Base-by-base conservation (phyloP, 2,797 vertebrate species). In the Silurus lanzhouensis region DNA sequence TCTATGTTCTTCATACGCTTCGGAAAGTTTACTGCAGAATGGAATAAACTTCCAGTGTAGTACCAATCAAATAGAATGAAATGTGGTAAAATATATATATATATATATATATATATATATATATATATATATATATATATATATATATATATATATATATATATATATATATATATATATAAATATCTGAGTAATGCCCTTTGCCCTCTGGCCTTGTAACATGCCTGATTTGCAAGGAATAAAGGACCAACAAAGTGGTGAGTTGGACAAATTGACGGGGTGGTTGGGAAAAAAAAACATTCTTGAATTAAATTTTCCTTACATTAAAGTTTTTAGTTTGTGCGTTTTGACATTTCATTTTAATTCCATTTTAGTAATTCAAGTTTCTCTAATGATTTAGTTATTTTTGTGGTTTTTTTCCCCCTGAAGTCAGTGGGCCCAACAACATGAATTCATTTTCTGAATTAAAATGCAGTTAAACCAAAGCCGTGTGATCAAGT, bases 121-220 rank as follows among this genome's bases (percentile, higher is more conserved):
- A 38, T 38, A 17, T 4, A 38, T 38, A 75, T 31, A 38, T 38
- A 38, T 38, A 38, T 38, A 38, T 4, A 38, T 4, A 38, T 38
- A 17, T 4, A 38, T 38, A 75, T 31, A 38, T 38, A 38, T 38
- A 38, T 38, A 38, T 4, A 38, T 4, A 38, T 38, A 17, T 4
- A 38, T 38, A 75, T 31, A 38, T 38, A 38, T 38, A 38, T 38
- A 75, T 31, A 38, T 38, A 38, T 38, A 38, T 38, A 38, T 4
- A 38, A 3, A 38, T 38, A 17, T 4, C 5, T 52, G 44, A 48
- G 38, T n/a, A 57, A 66, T 64, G 15, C 9, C 25, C 0, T 81
- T 81, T 85, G 27, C 78, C 66, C 60, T 81, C 64, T 67, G 67
- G 74, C 58, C 27, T 31, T 76, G 27, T 46, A 63, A 46, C 57